Base-by-base conservation (phyloP, 2,888 invertebrate species). In the Watsonalla binaria region DNA sequence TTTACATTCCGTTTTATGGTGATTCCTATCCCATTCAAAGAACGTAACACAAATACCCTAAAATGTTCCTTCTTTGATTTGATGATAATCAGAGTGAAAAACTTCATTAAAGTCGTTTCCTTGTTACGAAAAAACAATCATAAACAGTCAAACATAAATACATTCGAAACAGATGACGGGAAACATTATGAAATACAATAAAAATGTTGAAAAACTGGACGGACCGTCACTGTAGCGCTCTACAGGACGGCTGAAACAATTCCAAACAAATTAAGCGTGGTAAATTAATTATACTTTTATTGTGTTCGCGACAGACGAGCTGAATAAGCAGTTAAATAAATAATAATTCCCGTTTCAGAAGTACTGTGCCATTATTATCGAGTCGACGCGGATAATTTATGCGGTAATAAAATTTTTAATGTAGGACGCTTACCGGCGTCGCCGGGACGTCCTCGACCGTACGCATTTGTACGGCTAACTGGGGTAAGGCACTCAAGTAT, bases 331-430 rank as follows among this genome's bases (percentile, higher is more conserved):
- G n/a, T 50, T 52, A 53, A 54, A 66, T 66, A 57, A 59, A 66
- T 63, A 59, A 58, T 65, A 65, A 65, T 63, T 67, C 55, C 60
- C 63, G 63, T 66, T 66, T 66, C 56, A 61, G 61, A 53, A 57
- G 52, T 54, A 58, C 59, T 55, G 56, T 56, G 51, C 61, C 58
- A 67, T 65, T 65, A 66, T 66, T 56, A 61, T 59, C 54, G 56
- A 51, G 55, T 56, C 57, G 58, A 58, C 67, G 39, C 42, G 53
- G 14, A 50, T 65, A 61, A 66, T 67, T 66, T 66, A 66, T 66
- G 61, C 53, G 52, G 53, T 54, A 59, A 58, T 64, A 61, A 66
- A 64, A 58, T 54, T 45, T 55, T 58, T 61, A 59, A 62, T 63
- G 61, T 57, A 55, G 42, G 53, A 15, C 45, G 48, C 46, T 47